Evolutionary conservation across 2,797 vertebrate genomes (phyloP), one percentile per base, ranked within the genome.

Genomic region (Lutjanus campechanus): DNA sequence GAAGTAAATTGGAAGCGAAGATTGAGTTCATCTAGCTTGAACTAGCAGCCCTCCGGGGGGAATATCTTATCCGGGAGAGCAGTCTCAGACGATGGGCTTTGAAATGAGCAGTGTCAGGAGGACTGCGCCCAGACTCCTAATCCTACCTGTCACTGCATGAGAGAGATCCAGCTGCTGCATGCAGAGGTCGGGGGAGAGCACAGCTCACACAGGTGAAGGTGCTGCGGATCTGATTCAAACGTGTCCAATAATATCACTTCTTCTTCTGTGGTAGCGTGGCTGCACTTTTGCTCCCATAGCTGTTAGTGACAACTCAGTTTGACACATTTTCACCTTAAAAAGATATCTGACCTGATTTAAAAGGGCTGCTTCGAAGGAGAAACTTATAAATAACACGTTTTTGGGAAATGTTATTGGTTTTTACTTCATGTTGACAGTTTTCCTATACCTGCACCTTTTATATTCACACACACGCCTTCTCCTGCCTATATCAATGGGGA

Each of bases 1-100:
- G 94, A 95, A 85, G 91, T 89, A 94, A 96, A 96, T 95, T 95
- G 93, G 92, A 96, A 95, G 92, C 89, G 95, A 96, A 95, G 91
- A 94, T 91, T 89, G 95, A 95, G 95, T 96, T 96, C 94, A 96
- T 96, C 90, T 93, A 83, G 88, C 85, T 77, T 95, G 95, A 96
- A 95, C 94, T 75, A 86, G 88, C 91, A 67, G 88, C 76, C 88
- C 94, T 93, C 91, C 90, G 56, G 89, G 83, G 94, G 93, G 92
- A 95, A 92, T 92, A 91, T 92, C 80, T 92, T 89, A 85, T 90
- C 90, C 84, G 81, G 74, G 79, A 75, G 92, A 92, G 89, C 89
- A 67, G 85, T 50, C 78, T 89, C 89, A 88, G 90, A 90, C 84
- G 87, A 77, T 67, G 88, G 73, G 85, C 53, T 83, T 25, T 84